Conservation (phyloP, 2,797 vertebrate genomes). For the Manis crassicaudata region DNA sequence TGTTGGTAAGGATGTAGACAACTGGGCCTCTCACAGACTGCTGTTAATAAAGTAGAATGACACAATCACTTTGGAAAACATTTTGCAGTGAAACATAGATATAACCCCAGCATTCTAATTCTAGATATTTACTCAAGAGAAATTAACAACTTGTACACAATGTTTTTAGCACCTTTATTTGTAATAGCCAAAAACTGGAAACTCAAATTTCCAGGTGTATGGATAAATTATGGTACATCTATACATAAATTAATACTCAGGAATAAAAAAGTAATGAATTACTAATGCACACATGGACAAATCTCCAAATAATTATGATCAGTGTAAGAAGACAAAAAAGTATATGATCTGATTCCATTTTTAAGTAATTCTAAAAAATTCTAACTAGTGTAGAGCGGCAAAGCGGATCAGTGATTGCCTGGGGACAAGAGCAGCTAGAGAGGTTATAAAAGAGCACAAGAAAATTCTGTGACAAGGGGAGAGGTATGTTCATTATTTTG, state of each 20-base stretch:
- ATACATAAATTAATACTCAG: neutral
- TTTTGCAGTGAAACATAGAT: neutral
- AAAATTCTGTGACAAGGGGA: neutral
- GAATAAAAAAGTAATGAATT: neutral
- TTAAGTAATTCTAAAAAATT: conserved; percentile 14
- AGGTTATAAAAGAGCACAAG: neutral
- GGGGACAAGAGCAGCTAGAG: neutral
- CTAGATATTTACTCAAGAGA: neutral
- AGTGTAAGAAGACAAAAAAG: neutral
- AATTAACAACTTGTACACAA: neutral
- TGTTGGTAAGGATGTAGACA: neutral
- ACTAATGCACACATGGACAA: neutral
- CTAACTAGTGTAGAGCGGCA: neutral
- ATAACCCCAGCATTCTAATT: neutral
- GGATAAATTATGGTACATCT: neutral
- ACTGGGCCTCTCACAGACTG: neutral
- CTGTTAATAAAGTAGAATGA: neutral
- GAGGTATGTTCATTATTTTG: neutral
- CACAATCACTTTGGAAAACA: neutral
- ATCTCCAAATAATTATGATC: neutral
- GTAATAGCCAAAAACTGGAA: neutral
- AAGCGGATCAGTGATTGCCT: neutral
- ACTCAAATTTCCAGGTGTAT: neutral
- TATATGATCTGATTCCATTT: neutral
- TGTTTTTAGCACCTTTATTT: neutral